Evolutionary conservation across 1,140 invertebrate species (phyloP).

Genomic region (Bombus confusus): DNA sequence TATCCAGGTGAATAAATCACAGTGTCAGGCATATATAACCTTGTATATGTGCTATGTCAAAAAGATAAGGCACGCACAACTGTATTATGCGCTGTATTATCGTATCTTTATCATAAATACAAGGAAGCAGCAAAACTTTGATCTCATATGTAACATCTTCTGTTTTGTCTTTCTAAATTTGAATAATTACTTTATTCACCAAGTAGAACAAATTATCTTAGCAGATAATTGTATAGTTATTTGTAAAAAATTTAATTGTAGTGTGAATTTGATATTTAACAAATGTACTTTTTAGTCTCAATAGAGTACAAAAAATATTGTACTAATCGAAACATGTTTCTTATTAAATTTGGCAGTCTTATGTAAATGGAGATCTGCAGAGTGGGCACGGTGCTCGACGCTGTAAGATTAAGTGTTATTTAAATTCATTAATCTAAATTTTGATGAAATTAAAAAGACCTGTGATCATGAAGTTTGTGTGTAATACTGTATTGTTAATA

Average conservation of each 20-base stretch:
- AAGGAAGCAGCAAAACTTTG: not conserved
- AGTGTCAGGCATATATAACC: conserved; percentile 4
- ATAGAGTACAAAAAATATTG: not conserved
- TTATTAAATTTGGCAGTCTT: not conserved
- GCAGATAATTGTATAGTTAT: not conserved
- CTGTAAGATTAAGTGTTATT: conserved; percentile 12
- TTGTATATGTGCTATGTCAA: not conserved
- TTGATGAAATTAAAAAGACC: not conserved
- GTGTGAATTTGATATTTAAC: not conserved
- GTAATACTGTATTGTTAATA: not conserved
- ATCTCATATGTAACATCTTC: not conserved
- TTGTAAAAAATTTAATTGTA: not conserved
- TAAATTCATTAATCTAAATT: not conserved
- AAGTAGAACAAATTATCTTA: not conserved
- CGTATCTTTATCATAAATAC: not conserved
- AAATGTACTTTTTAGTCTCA: not conserved
- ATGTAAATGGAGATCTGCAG: conserved; percentile 7
- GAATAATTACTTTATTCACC: not conserved
- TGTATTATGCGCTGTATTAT: not conserved
- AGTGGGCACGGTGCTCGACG: not conserved
- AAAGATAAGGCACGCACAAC: not conserved
- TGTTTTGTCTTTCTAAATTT: too few relatives aligned
- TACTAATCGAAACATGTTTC: not conserved
- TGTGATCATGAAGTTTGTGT: not conserved
- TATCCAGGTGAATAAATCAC: not conserved